Percentiles rank a stretch among this genome's conserved stretches.
Evolutionary conservation across 2,797 vertebrate species (phyloP).

Genomic region (Malurus leucopterus): DNA sequence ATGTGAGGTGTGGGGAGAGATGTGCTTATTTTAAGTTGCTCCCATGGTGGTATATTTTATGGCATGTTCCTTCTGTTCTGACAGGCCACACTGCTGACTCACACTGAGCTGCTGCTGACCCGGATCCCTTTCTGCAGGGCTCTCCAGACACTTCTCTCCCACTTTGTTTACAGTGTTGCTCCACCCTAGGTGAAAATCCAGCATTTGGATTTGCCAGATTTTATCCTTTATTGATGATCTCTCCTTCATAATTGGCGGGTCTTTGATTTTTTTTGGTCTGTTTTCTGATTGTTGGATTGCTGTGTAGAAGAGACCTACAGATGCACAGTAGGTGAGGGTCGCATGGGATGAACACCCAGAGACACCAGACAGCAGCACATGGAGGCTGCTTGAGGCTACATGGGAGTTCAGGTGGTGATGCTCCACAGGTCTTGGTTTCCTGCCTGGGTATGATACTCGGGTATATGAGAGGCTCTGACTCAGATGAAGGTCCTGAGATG

Average conservation of each 20-base stretch:
- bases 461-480: not conserved
- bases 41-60: not conserved
- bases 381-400: not conserved
- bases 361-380: not conserved
- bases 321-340: rapidly evolving
- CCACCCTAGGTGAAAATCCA: not conserved
- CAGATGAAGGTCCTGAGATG: not conserved
- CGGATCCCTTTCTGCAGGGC: not conserved
- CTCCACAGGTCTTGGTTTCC: not conserved
- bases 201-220: not conserved
- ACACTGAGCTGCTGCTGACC: not conserved
- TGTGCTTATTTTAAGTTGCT: not conserved
- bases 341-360: too few relatives aligned
- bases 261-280: not conserved
- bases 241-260: not conserved
- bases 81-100: not conserved
- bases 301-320: not conserved
- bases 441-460: rapidly evolving
- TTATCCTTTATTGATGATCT: not conserved
- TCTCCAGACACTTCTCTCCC: not conserved
- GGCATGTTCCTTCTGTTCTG: not conserved
- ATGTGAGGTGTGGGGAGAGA: not conserved
- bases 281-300: not conserved
- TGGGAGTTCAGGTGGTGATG: not conserved
- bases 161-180: not conserved